A percentile compares a stretch with the other conserved stretches of the same genome.
Conservation (phyloP, 2,113 vertebrate genomes). For the Campylomormyrus tamandua region DNA sequence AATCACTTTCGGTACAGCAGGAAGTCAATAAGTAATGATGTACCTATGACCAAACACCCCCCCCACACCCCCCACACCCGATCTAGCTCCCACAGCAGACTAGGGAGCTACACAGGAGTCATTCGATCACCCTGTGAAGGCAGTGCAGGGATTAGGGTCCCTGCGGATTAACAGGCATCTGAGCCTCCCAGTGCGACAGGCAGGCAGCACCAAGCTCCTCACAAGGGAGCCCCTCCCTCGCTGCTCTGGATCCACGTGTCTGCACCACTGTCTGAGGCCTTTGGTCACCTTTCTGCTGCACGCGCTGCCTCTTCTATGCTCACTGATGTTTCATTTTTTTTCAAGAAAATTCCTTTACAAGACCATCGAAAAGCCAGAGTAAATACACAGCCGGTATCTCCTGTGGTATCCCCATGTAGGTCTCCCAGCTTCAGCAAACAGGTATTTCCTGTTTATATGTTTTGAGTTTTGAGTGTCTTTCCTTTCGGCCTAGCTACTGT, state of each 20-base stretch:
- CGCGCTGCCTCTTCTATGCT: background rate
- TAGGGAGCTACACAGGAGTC: background rate
- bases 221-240: background rate
- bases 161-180: background rate
- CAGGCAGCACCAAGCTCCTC: background rate
- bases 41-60: background rate
- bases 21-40: background rate
- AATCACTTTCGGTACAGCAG: background rate
- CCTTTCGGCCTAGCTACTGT: background rate
- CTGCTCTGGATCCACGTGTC: background rate
- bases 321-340: background rate
- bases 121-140: background rate
- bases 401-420: background rate
- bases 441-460: background rate
- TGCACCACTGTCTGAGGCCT: background rate
- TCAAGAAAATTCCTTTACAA: background rate
- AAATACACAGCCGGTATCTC: background rate
- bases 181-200: background rate
- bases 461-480: background rate
- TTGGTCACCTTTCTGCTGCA: background rate
- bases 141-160: background rate
- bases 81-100: background rate
- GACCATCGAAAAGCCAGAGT: background rate
- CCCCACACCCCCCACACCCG: background rate
- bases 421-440: background rate